Evolutionary conservation across 1,140 invertebrate genomes (phyloP).

Genomic region (Tetraneura akinire): DNA sequence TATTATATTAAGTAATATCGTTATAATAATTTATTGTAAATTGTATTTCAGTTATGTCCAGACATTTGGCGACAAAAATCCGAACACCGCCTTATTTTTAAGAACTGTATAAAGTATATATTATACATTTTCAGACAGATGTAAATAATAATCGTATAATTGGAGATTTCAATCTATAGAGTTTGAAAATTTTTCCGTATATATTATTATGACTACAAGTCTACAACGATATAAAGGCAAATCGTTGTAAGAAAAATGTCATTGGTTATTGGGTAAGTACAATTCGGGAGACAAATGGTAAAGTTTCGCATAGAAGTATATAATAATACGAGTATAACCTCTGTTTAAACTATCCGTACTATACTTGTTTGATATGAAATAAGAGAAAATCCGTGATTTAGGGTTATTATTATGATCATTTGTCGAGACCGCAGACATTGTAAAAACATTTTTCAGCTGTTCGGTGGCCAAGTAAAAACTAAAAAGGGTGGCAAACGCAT

Average conservation of each 20-base stretch:
- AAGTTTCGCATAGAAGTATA: conserved; percentile 16
- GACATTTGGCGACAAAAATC: conserved; percentile 11
- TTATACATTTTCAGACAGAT: background rate
- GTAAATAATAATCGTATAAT: conserved; percentile 14
- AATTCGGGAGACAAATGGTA: conserved; percentile 23
- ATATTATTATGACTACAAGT: background rate
- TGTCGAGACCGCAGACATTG: conserved; percentile 17
- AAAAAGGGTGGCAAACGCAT: conserved; percentile 27
- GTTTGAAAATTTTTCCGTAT: background rate
- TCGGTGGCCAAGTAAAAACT: conserved; percentile 33
- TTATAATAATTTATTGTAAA: too few species aligned
- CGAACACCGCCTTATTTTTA: background rate
- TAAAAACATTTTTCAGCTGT: conserved; percentile 44
- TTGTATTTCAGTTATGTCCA: background rate
- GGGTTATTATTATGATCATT: conserved; percentile 20
- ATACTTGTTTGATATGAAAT: background rate
- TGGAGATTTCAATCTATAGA: conserved; percentile 13
- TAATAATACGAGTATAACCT: too few species aligned
- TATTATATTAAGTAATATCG: conserved; percentile 20
- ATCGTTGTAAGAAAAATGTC: background rate
- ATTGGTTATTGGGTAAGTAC: background rate
- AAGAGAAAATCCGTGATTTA: conserved; percentile 13
- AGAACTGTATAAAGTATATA: background rate
- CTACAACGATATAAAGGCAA: background rate
- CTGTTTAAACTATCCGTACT: background rate